Base-by-base conservation (phyloP, 2,113 vertebrate species). In the sheep (Ovis aries) region DNA sequence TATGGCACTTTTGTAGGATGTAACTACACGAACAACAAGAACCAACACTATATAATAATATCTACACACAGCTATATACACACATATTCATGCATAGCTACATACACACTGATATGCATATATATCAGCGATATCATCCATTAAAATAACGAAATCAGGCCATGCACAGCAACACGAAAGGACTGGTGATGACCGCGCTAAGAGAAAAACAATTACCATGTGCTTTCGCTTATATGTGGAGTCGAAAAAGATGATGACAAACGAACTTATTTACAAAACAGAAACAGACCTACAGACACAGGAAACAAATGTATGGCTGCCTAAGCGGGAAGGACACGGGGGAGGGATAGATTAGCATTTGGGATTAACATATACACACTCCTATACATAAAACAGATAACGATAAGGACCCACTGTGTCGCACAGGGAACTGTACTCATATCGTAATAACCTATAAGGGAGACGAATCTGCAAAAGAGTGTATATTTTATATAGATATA, bases 11-110 rank as follows among this genome's bases (percentile, higher is more conserved):
- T 3, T 12, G 14, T 1, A 43, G 23, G 13, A 27, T 1, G 5
- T 3, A 7, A 31, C 3, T 10, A 7, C 55, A 4, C 0, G 0
- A 29, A 27, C 17, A 13, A 52, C 1, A 4, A 21, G 71, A 40
- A 16, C 25, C 21, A 2, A 14, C 36, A 1, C 2, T 12, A 0
- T 1, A 25, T 1, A 14, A 4, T n/a, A 11, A 6, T 36, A 0
- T 15, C 2, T 5, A 7, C 4, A 59, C 14, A 19, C 14, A 33
- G 74, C 48, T 14, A 36, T 5, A 8, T 3, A 29, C 1, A 45
- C 55, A n/a, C 31, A 48, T 5, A 77, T 43, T 77, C 36, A 77
- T 81, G 2, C 1, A 57, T 5, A 27, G 31, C 7, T 55, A 14
- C 3, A 21, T 0, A 14, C 2, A 27, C 11, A 14, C 14, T 23